Evolutionary conservation across 2,113 vertebrate species (phyloP), one percentile per base, ranked within the genome.

Genomic region (Zootoca vivipara): DNA sequence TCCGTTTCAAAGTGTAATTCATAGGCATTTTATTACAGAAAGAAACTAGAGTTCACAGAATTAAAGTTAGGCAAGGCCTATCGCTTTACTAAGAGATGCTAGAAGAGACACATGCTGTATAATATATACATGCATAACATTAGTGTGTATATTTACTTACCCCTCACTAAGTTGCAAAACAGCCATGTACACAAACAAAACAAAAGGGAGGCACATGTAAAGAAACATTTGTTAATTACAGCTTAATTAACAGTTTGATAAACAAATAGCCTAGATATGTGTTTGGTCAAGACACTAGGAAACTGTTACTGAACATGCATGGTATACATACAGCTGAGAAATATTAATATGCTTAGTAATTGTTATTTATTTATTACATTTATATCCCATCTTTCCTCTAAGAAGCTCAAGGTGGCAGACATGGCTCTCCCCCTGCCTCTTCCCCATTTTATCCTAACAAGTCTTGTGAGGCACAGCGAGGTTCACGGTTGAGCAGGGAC

Each of bases 141-240:
- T 24, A 56, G 28, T 42, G 30, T 20, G 79, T 0, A 1, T 56
- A 58, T 2, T 78, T 92, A 97, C 97, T 97, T 93, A 98, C 97
- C 97, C 97, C 92, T 98, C 97, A 12, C 97, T 96, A 96, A 93
- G 93, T 94, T 93, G 92, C 91, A 93, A 93, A 91, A 94, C 93
- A 95, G 95, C 96, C 96, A 96, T 38, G 40, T 69, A 77, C 16
- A 77, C 30, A 88, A 88, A 83, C 30, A 82, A 75, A 77, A 52
- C 10, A 52, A 52, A 83, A 9, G 46, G 78, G 18, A 83, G 85
- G 94, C 33, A 94, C 83, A 93, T 86, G 77, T 33, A 94, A 89
- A 96, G 95, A 96, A 89, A 95, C 73, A 94, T 85, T 22, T 64
- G 91, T 95, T 92, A 96, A 87, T 87, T 95, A 94, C 87, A 95